These are phyloP conservation scores for Chinchilla lanigera DNA, from an alignment of 2,113 vertebrate species.

Conservation along the genomic window DNA sequence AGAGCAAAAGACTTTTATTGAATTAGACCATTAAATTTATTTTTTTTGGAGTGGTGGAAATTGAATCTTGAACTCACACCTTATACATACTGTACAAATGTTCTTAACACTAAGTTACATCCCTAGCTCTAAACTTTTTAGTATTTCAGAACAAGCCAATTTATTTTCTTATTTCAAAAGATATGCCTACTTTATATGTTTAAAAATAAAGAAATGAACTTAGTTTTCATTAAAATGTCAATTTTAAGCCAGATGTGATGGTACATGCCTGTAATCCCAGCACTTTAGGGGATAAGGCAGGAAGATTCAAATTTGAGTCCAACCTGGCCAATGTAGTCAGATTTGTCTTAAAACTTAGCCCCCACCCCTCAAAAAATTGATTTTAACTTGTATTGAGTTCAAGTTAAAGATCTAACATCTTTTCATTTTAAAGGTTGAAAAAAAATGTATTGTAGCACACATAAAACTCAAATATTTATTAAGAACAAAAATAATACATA, in stretches of 20 bases:
- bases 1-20: not conserved
- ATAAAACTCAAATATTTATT: not conserved
- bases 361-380: not conserved
- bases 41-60: not conserved
- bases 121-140: not conserved
- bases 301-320: not conserved
- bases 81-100: not conserved
- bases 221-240: not conserved
- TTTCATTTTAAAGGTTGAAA: not conserved
- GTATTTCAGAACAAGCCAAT: not conserved
- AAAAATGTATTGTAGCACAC: not conserved
- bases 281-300: not conserved
- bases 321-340: not conserved
- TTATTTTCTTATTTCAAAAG: not conserved
- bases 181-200: not conserved
- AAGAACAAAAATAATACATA: slow-evolving; percentile 4
- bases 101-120: not conserved
- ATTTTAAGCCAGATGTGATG: not conserved
- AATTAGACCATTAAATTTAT: slow-evolving; percentile 1
- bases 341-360: not conserved
- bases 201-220: slow-evolving; percentile 15
- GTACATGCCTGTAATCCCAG: not conserved
- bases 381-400: not conserved
- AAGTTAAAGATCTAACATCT: slow-evolving; percentile 49
- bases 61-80: not conserved